These are phyloP conservation scores for Acipenser transmontanus DNA, from an alignment of 2,797 vertebrate genomes.

Conservation along the genomic window DNA sequence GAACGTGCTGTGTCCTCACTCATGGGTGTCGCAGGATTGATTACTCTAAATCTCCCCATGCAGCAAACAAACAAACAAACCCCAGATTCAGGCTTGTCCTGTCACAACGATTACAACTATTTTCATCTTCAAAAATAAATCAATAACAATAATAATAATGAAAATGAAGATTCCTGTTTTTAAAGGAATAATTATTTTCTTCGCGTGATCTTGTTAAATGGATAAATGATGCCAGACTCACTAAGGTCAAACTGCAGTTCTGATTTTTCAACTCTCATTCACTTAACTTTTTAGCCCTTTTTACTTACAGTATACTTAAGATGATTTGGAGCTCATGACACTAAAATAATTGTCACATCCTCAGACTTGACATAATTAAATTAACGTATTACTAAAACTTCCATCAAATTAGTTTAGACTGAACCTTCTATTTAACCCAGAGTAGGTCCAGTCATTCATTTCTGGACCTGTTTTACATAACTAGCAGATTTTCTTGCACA, in stretches of 20 bases:
- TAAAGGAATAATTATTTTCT: slow-evolving; percentile 1
- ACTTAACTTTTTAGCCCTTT: slow-evolving; percentile 17
- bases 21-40: too few species aligned
- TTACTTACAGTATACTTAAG: slow-evolving; percentile 2
- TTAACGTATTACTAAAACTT: slow-evolving; percentile 32
- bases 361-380: slow-evolving; percentile 13
- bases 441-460: background rate
- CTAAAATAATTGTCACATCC: slow-evolving; percentile 17
- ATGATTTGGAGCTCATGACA: slow-evolving; percentile 14
- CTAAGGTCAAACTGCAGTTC: slow-evolving; percentile 12
- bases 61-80: too few species aligned
- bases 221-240: slow-evolving; percentile 7
- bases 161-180: too few species aligned
- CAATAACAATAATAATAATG: too few species aligned
- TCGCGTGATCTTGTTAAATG: background rate
- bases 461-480: too few species aligned
- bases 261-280: background rate
- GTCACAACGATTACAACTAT: too few species aligned
- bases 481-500: too few species aligned
- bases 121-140: too few species aligned
- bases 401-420: slow-evolving; percentile 34
- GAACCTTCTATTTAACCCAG: slow-evolving; percentile 9
- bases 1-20: too few species aligned
- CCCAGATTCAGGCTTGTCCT: too few species aligned
- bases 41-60: too few species aligned